These are phyloP conservation scores for Rutpela maculata DNA, from an alignment of 2,888 invertebrate genomes.

Conservation along the genomic window DNA sequence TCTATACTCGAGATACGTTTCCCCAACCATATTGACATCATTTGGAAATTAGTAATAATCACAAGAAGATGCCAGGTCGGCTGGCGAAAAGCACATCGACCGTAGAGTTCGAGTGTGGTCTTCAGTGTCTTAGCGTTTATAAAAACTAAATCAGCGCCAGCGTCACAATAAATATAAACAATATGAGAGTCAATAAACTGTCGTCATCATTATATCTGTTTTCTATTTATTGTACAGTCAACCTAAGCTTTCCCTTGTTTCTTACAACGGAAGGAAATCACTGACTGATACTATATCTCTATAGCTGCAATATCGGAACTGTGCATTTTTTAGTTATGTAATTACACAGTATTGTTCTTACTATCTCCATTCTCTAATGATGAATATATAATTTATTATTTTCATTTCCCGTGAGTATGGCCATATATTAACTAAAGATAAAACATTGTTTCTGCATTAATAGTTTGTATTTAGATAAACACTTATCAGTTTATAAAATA, in stretches of 20 bases:
- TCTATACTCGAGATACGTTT: no score
- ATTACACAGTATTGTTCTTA: background rate
- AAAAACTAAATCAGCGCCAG: no score
- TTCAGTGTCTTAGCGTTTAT: no score
- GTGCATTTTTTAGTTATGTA: background rate
- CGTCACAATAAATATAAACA: no score
- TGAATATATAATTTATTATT: background rate
- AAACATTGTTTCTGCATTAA: background rate
- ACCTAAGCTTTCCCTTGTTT: background rate
- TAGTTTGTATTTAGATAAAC: background rate
- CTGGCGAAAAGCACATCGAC: no score
- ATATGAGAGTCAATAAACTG: no score
- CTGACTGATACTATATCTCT: background rate
- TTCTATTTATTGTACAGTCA: no score
- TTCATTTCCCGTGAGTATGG: background rate
- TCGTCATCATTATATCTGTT: no score
- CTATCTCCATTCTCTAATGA: background rate
- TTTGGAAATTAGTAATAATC: no score
- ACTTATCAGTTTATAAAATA: background rate
- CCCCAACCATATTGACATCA: no score
- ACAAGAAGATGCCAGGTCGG: no score
- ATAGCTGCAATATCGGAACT: background rate
- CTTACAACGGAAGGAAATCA: background rate
- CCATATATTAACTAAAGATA: background rate
- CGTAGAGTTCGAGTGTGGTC: no score